Conservation (phyloP, 2,888 invertebrate genomes). For the Maniola hyperantus region DNA sequence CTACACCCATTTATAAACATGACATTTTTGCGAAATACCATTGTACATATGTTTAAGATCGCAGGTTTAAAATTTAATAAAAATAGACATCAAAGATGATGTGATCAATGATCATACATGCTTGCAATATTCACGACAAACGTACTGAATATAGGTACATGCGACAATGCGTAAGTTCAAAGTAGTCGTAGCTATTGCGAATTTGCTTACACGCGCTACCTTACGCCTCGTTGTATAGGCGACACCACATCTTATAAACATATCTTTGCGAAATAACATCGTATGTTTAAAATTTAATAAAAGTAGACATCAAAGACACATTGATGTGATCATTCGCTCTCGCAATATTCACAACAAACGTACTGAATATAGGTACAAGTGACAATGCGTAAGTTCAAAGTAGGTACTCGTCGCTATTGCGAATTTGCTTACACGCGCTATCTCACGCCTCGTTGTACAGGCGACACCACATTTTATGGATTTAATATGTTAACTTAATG, state of each 20-base stretch:
- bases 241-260: constrained; percentile 35
- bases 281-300: constrained; percentile 1
- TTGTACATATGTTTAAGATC: too few species aligned
- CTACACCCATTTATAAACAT: too few species aligned
- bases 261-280: too few species aligned
- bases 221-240: constrained; percentile 58
- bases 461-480: constrained; percentile 61
- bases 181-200: constrained; percentile 34
- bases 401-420: constrained; percentile 32
- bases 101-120: background rate
- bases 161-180: constrained; percentile 22
- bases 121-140: background rate
- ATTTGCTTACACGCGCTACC: constrained; percentile 44
- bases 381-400: constrained; percentile 25
- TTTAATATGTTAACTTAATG: constrained; percentile 74
- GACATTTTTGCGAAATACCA: too few species aligned
- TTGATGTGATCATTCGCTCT: background rate
- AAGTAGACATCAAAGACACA: constrained; percentile 7
- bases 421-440: constrained; percentile 43
- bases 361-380: constrained; percentile 7
- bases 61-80: constrained; percentile 1
- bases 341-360: background rate
- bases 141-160: constrained; percentile 7
- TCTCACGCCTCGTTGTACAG: constrained; percentile 56
- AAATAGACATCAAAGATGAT: constrained; percentile 7